Percentiles rank a stretch among this genome's conserved stretches.
These are phyloP conservation scores for Ophthalmolycus amberensis DNA, from an alignment of 2,113 vertebrate species.

Conservation along the genomic window DNA sequence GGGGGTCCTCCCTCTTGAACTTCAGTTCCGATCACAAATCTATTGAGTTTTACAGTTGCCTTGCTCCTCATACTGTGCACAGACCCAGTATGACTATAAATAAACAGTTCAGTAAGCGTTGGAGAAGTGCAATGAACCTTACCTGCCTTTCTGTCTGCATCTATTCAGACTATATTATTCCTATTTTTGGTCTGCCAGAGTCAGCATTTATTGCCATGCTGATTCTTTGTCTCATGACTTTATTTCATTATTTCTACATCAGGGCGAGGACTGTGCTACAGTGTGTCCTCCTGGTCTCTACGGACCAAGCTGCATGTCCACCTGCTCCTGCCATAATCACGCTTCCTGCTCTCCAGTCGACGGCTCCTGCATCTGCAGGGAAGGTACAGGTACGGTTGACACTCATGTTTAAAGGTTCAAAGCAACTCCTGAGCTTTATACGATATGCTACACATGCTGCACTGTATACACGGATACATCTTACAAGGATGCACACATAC, in stretches of 20 bases:
- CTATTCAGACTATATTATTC: constrained; percentile 35
- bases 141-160: constrained; percentile 8
- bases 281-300: constrained; percentile 89
- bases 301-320: constrained; percentile 90
- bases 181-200: constrained; percentile 30
- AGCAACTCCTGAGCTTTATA: constrained; percentile 14
- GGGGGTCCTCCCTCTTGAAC: constrained; percentile 37
- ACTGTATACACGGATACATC: background rate
- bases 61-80: constrained; percentile 28
- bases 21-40: constrained; percentile 42
- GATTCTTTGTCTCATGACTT: constrained; percentile 47
- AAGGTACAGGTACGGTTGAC: constrained; percentile 84
- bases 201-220: constrained; percentile 39
- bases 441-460: constrained; percentile 1
- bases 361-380: constrained; percentile 92
- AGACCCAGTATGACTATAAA: constrained; percentile 28
- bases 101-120: constrained; percentile 30
- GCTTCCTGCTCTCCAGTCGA: constrained; percentile 91
- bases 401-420: background rate
- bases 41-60: constrained; percentile 29
- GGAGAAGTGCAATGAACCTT: constrained; percentile 24
- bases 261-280: constrained; percentile 91
- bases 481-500: constrained; percentile 9
- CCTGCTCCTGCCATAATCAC: constrained; percentile 91
- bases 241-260: constrained; percentile 40